Conservation (phyloP, 2,797 vertebrate genomes). For the Acanthopagrus latus region DNA sequence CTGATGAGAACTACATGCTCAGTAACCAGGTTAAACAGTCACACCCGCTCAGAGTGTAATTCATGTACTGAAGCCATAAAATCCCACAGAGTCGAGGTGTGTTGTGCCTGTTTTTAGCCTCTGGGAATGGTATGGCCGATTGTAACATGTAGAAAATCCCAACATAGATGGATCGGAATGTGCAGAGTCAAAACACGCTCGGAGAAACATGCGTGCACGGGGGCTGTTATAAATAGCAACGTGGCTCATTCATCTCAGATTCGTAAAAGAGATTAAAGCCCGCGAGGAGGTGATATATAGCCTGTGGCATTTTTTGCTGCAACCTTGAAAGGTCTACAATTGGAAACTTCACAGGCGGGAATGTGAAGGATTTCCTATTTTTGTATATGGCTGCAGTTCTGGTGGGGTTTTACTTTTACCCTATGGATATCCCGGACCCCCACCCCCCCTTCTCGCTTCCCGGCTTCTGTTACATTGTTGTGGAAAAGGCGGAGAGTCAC, state of each 20-base stretch:
- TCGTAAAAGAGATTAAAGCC: constrained; percentile 76
- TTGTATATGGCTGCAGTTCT: constrained; percentile 20
- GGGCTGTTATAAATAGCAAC: constrained; percentile 78
- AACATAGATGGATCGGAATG: constrained; percentile 80
- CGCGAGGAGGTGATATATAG: constrained; percentile 60
- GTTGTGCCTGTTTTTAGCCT: constrained; percentile 21
- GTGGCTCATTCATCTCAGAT: constrained; percentile 72
- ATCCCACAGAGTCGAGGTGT: neutral
- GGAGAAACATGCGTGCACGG: constrained; percentile 47
- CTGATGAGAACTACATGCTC: neutral
- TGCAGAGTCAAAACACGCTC: constrained; percentile 75
- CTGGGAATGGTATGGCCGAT: constrained; percentile 34
- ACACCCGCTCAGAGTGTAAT: neutral
- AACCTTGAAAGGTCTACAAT: constrained; percentile 62
- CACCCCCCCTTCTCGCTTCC: constrained; percentile 26
- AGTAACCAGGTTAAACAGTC: neutral
- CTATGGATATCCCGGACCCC: constrained; percentile 56
- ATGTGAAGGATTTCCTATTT: constrained; percentile 72
- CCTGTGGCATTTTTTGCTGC: constrained; percentile 60
- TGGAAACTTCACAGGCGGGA: constrained; percentile 59
- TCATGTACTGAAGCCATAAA: neutral
- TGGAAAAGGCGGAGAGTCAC: constrained; percentile 63
- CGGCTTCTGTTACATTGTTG: constrained; percentile 75
- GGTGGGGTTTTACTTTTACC: constrained; percentile 76
- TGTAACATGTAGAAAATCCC: constrained; percentile 58